phyloP scores from a whole-genome alignment of 92 coral and sea anemone species.

The Epizoanthus stellaris region DNA sequence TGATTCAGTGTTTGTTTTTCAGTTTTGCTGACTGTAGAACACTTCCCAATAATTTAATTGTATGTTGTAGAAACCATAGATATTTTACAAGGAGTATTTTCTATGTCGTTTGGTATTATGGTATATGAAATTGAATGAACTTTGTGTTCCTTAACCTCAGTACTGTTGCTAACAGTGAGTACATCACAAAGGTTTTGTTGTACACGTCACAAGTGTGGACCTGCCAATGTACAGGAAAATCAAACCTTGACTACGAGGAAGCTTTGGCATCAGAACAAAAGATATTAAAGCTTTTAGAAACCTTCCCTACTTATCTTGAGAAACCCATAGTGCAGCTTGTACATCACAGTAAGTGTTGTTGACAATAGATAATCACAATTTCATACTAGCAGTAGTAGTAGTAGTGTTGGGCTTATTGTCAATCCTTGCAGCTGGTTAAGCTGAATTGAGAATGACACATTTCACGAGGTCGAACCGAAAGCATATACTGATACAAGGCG shows the following conservation, averaged over 20 bases:
- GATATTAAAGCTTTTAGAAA: slow-evolving; percentile 61
- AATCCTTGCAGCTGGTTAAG: no score
- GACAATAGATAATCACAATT: not conserved
- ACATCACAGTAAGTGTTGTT: slow-evolving; percentile 82
- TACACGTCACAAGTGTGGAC: slow-evolving; percentile 93
- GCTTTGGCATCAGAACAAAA: slow-evolving; percentile 80
- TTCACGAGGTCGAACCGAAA: no score
- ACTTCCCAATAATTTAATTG: no score
- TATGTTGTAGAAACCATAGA: no score
- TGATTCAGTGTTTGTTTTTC: no score
- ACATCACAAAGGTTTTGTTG: slow-evolving; percentile 79
- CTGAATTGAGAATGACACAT: no score
- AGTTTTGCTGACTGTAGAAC: no score
- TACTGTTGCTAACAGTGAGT: slow-evolving; percentile 69
- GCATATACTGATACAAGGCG: no score
- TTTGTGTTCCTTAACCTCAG: slow-evolving; percentile 22
- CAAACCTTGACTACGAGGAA: slow-evolving; percentile 73
- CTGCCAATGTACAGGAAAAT: slow-evolving; percentile 79
- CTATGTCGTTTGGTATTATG: not conserved
- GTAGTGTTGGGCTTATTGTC: no score
- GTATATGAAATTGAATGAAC: not conserved
- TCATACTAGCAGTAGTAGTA: no score
- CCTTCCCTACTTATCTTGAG: slow-evolving; percentile 77
- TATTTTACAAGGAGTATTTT: no score
- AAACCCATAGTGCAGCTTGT: slow-evolving; percentile 69